These are phyloP conservation scores for Eudyptes chrysolophus DNA, from an alignment of 2,113 vertebrate genomes.

Conservation along the genomic window DNA sequence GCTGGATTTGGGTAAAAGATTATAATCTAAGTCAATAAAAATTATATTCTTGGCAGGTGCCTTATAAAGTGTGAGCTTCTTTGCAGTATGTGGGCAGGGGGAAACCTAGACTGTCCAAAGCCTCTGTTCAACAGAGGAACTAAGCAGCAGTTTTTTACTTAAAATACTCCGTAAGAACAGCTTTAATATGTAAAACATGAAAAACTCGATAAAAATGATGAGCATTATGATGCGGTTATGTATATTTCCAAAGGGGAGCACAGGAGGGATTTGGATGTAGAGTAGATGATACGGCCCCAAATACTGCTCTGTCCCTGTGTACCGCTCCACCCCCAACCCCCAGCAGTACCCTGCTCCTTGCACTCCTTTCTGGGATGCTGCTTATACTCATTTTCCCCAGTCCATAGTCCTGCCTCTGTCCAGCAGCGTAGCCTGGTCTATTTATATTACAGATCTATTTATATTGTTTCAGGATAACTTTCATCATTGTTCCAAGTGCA, in stretches of 20 bases:
- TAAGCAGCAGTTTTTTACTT: neutral
- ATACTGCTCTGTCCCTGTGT: neutral
- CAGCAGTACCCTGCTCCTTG: neutral
- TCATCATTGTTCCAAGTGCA: conserved; percentile 61
- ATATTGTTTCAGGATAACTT: conserved; percentile 63
- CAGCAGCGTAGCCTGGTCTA: neutral
- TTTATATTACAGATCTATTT: conserved; percentile 61
- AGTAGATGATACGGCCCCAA: neutral
- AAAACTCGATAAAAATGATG: neutral
- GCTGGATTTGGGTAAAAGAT: neutral
- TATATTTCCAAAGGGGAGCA: neutral
- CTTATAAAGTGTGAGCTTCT: neutral
- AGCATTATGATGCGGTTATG: neutral
- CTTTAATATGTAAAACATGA: neutral
- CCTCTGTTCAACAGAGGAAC: neutral
- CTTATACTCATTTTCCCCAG: neutral
- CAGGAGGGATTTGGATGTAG: neutral
- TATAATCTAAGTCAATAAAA: neutral
- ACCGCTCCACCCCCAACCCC: rapidly evolving
- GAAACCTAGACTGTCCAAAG: neutral
- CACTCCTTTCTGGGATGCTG: conserved; percentile 1
- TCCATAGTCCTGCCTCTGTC: neutral
- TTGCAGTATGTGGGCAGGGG: neutral
- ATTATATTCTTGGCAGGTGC: neutral
- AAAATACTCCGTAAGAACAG: neutral